phyloP scores from a whole-genome alignment of 2,113 vertebrate species.

The Salvelinus alpinus region DNA sequence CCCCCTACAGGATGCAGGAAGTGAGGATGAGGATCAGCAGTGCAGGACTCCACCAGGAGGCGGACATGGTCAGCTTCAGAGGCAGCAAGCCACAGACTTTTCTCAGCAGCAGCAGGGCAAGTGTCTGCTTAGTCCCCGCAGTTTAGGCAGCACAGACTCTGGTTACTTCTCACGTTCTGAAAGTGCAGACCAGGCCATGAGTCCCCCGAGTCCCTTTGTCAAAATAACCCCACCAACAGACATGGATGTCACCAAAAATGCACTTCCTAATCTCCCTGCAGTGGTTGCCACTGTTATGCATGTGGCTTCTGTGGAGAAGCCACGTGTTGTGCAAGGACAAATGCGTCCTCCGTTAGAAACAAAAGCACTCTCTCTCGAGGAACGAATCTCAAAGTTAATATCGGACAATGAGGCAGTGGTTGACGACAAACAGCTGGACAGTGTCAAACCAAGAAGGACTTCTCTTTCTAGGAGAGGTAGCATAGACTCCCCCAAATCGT shows the following conservation, averaged over 20 bases:
- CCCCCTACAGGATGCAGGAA: constrained; percentile 69
- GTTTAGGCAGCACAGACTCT: constrained; percentile 95
- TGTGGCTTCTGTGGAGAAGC: constrained; percentile 76
- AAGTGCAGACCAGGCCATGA: constrained; percentile 93
- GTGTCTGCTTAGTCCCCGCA: constrained; percentile 90
- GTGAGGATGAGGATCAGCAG: constrained; percentile 79
- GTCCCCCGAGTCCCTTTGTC: constrained; percentile 86
- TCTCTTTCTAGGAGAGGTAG: constrained; percentile 95
- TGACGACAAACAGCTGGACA: constrained; percentile 96
- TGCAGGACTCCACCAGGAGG: constrained; percentile 72
- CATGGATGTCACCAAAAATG: constrained; percentile 77
- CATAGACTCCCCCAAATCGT: constrained; percentile 97
- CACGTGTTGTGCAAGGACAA: constrained; percentile 71
- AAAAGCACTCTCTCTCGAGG: constrained; percentile 92
- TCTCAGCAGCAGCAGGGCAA: constrained; percentile 92
- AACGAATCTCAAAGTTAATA: constrained; percentile 95
- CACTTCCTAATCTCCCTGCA: constrained; percentile 57
- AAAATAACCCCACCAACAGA: constrained; percentile 82
- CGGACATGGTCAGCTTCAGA: constrained; percentile 88
- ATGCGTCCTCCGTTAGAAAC: constrained; percentile 90
- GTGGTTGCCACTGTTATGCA: constrained; percentile 77
- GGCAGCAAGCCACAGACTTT: constrained; percentile 94
- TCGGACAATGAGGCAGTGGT: constrained; percentile 97
- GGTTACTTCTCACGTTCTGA: constrained; percentile 98
- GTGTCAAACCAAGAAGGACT: constrained; percentile 96